These are phyloP conservation scores for Alethe castanea DNA, from an alignment of 2,113 vertebrate species.

Conservation along the genomic window DNA sequence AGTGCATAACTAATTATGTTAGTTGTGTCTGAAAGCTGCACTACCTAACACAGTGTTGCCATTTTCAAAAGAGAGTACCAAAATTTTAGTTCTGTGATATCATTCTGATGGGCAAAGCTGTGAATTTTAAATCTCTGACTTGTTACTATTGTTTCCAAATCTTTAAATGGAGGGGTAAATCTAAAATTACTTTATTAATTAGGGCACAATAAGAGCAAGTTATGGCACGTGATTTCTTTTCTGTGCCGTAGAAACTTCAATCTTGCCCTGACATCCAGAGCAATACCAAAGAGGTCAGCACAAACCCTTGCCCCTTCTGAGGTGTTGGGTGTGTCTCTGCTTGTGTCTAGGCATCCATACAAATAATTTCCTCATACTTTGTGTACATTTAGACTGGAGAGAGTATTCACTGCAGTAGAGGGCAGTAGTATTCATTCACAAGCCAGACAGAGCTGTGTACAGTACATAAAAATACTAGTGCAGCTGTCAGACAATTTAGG, in stretches of 20 bases:
- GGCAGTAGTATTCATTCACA: neutral
- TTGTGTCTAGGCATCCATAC: neutral
- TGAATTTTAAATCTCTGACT: neutral
- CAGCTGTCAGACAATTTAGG: neutral
- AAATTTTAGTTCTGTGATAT: neutral
- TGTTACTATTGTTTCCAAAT: neutral
- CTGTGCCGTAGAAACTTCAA: neutral
- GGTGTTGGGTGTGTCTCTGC: neutral
- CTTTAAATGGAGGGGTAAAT: neutral
- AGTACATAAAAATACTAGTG: neutral
- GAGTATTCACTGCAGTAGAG: neutral
- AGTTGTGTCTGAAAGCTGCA: neutral
- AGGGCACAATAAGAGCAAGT: neutral
- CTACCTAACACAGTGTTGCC: neutral
- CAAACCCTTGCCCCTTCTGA: neutral
- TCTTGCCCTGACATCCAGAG: neutral
- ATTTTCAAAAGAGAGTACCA: neutral
- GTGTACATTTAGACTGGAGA: neutral
- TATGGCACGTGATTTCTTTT: neutral
- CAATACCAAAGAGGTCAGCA: neutral
- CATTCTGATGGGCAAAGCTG: neutral
- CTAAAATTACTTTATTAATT: neutral
- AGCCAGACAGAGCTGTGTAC: neutral
- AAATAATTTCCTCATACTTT: neutral
- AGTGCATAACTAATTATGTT: neutral